phyloP scores from a whole-genome alignment of 1,140 invertebrate genomes.

The Marisa cornuarietis region DNA sequence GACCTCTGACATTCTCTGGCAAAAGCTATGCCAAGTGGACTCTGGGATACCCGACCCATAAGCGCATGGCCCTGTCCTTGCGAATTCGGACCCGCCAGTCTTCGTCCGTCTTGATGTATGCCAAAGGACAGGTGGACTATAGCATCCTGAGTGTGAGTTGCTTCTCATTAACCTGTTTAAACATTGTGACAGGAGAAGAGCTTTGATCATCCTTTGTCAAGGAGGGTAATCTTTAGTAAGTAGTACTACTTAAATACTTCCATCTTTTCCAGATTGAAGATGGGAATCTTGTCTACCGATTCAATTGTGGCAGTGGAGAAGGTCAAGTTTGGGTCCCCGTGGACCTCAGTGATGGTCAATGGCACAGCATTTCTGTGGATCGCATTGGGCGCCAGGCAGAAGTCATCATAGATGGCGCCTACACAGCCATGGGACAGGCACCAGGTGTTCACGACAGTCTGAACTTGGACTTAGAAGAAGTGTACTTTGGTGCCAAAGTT shows the following conservation, averaged over 20 bases:
- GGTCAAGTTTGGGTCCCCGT: constrained; percentile 82
- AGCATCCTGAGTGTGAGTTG: constrained; percentile 81
- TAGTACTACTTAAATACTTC: constrained; percentile 16
- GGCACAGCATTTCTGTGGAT: constrained; percentile 88
- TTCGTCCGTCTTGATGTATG: constrained; percentile 87
- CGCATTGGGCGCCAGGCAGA: constrained; percentile 77
- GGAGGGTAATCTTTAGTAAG: no score
- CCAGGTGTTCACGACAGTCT: constrained; percentile 85
- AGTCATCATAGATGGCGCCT: constrained; percentile 81
- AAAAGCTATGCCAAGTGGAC: constrained; percentile 86
- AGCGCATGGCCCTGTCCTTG: constrained; percentile 81
- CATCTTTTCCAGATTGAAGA: constrained; percentile 72
- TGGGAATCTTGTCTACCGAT: constrained; percentile 86
- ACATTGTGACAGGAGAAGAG: background rate
- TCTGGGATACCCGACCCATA: constrained; percentile 77
- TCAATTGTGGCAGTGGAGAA: constrained; percentile 91
- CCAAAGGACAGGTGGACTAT: constrained; percentile 86
- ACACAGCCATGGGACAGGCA: constrained; percentile 80
- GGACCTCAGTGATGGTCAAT: constrained; percentile 85
- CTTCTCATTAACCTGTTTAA: background rate
- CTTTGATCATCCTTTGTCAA: no score
- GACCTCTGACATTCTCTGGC: constrained; percentile 82
- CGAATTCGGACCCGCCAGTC: constrained; percentile 84
- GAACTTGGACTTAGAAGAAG: constrained; percentile 84
- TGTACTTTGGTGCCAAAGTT: constrained; percentile 88